Percentiles rank a stretch among this genome's conserved stretches.
phyloP scores from a whole-genome alignment of 2,797 vertebrate species.

The Alectoris magna region DNA sequence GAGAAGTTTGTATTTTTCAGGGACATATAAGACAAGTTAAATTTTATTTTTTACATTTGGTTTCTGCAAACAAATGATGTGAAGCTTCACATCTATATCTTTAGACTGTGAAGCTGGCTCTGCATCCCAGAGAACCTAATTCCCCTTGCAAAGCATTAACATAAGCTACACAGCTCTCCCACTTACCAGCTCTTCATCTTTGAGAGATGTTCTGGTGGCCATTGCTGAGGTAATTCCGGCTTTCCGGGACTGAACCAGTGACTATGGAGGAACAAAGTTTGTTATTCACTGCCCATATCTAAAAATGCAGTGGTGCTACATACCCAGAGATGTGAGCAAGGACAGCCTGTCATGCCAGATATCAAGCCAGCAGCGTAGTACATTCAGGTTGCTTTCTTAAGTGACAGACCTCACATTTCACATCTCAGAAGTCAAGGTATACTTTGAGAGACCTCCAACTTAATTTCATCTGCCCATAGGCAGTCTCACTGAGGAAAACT shows the following conservation, averaged over 20 bases:
- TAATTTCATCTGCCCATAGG: neutral
- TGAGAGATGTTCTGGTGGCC: constrained; percentile 95
- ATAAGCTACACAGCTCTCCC: neutral
- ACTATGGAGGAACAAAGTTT: constrained; percentile 79
- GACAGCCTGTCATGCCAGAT: neutral
- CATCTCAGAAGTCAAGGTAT: neutral
- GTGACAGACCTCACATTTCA: neutral
- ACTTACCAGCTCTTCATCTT: constrained; percentile 98
- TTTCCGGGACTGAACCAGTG: constrained; percentile 96
- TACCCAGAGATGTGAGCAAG: neutral
- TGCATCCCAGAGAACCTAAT: neutral
- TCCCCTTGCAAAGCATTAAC: neutral
- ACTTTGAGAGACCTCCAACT: neutral
- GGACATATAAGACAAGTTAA: neutral
- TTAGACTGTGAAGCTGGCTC: neutral
- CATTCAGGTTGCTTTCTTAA: neutral
- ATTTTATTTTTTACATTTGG: neutral
- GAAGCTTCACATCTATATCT: neutral
- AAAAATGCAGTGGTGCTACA: neutral
- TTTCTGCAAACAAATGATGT: constrained; percentile 4
- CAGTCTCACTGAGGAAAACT: neutral
- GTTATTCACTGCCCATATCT: neutral
- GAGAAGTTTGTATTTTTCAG: neutral
- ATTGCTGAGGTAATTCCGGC: constrained; percentile 95
- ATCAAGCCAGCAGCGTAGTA: neutral